These are phyloP conservation scores for Sthenelais limicola DNA, from an alignment of 2,888 invertebrate species.

Conservation along the genomic window DNA sequence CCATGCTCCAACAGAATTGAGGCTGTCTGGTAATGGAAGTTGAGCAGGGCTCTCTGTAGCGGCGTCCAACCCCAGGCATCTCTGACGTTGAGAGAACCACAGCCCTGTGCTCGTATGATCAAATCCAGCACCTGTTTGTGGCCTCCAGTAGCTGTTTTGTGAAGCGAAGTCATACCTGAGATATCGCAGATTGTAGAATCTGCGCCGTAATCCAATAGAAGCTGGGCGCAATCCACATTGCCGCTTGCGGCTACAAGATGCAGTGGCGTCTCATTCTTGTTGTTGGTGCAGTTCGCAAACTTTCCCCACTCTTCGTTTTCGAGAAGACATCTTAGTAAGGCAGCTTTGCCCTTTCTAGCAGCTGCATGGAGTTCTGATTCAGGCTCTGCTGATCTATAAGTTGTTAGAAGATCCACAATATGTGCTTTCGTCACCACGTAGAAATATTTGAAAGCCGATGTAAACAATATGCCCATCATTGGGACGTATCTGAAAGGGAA, in stretches of 20 bases:
- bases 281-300: constrained; percentile 1
- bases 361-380: no score
- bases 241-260: constrained; percentile 35
- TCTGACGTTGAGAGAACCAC: constrained; percentile 7
- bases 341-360: no score
- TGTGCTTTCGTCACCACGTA: no score
- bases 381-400: no score
- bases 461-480: no score
- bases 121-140: constrained; percentile 3
- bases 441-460: no score
- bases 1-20: constrained; percentile 15
- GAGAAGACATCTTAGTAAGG: no score
- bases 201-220: constrained; percentile 38
- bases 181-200: constrained; percentile 19
- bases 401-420: no score
- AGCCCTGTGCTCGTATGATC: neutral
- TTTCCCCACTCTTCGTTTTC: constrained; percentile 5
- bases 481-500: no score
- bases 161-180: constrained; percentile 36
- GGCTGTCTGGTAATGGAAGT: constrained; percentile 34
- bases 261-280: constrained; percentile 22
- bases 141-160: constrained; percentile 15
- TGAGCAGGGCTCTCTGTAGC: constrained; percentile 39
- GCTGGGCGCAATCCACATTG: neutral
- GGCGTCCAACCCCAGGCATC: constrained; percentile 44